Evolutionary conservation across 2,797 vertebrate species (phyloP).

Genomic region (Sternotherus odoratus): DNA sequence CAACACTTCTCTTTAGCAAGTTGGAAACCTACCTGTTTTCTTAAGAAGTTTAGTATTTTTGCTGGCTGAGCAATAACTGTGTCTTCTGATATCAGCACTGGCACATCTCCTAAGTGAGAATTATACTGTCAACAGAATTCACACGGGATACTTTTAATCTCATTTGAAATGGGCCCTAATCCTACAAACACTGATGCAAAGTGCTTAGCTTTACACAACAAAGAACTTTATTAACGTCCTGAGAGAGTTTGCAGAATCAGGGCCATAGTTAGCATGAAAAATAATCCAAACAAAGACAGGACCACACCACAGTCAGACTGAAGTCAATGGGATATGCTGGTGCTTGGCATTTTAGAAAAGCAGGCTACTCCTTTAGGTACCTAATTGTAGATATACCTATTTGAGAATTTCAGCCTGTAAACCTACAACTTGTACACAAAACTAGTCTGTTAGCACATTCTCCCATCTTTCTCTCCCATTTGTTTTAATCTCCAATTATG

Average conservation of each 20-base stretch:
- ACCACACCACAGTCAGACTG: background rate
- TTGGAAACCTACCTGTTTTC: slow-evolving; percentile 87
- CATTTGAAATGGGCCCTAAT: background rate
- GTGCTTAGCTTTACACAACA: background rate
- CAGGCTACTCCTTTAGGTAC: background rate
- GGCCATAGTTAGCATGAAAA: background rate
- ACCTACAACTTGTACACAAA: background rate
- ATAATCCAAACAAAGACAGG: background rate
- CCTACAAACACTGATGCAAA: rapidly evolving
- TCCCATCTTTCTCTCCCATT: background rate
- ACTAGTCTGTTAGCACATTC: background rate
- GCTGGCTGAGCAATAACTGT: slow-evolving; percentile 87
- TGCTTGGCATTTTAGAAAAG: background rate
- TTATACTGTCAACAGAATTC: slow-evolving; percentile 20
- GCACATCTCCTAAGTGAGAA: slow-evolving; percentile 86
- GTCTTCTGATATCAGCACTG: slow-evolving; percentile 87
- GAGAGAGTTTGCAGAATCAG: background rate
- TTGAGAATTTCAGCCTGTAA: background rate
- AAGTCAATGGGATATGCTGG: background rate
- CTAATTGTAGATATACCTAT: background rate
- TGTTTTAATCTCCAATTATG: background rate
- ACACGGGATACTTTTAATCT: background rate
- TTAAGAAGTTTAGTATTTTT: slow-evolving; percentile 94
- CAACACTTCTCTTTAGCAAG: background rate
- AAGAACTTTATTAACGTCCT: background rate